Conservation (phyloP, 2,888 invertebrate genomes). For the Caenorhabditis plicata region DNA sequence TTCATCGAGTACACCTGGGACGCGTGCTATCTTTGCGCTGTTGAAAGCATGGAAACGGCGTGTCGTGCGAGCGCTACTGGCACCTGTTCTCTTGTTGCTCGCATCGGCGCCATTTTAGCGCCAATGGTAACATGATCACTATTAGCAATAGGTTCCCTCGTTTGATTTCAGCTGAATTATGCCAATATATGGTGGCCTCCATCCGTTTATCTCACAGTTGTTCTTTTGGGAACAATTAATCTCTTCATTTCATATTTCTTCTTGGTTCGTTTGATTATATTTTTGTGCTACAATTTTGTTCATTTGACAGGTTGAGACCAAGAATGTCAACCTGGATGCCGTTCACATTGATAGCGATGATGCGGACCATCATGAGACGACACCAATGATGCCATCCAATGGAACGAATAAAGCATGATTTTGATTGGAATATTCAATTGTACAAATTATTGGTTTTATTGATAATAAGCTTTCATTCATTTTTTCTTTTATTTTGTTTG, state of each 20-base stretch:
- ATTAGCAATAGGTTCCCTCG: background rate
- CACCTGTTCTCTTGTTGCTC: conserved; percentile 57
- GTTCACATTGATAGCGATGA: conserved; percentile 36
- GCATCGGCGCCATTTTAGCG: conserved; percentile 60
- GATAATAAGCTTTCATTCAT: too few species aligned
- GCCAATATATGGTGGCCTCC: conserved; percentile 54
- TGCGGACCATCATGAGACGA: conserved; percentile 25
- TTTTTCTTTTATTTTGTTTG: too few species aligned
- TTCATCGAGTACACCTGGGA: conserved; percentile 66
- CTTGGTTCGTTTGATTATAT: conserved; percentile 15
- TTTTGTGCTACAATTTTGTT: background rate
- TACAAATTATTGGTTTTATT: too few species aligned
- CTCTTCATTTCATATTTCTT: conserved; percentile 46
- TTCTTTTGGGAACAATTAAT: conserved; percentile 54
- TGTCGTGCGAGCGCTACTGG: conserved; percentile 58
- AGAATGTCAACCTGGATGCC: conserved; percentile 39
- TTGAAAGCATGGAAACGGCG: conserved; percentile 60
- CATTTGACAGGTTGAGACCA: conserved; percentile 38
- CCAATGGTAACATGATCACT: too few species aligned
- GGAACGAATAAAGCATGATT: too few species aligned
- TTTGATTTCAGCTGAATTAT: conserved; percentile 54
- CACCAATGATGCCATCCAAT: conserved; percentile 42
- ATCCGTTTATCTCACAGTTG: conserved; percentile 58
- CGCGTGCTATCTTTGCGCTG: conserved; percentile 62
- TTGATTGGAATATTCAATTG: too few species aligned